These are phyloP conservation scores for Sturnus vulgaris DNA, from an alignment of 2,113 vertebrate genomes.

Conservation along the genomic window DNA sequence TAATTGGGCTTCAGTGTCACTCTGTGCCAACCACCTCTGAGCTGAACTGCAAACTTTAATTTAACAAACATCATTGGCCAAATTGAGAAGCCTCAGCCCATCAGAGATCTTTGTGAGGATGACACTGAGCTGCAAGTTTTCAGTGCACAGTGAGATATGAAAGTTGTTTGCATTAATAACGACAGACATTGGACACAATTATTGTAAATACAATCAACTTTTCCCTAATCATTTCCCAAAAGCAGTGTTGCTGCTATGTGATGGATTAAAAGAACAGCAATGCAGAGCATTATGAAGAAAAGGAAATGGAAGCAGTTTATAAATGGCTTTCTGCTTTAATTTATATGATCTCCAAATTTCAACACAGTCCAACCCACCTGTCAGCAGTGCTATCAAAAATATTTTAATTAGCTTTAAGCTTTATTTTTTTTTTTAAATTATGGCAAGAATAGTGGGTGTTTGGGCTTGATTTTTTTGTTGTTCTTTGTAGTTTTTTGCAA, in stretches of 20 bases:
- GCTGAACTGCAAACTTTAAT: constrained; percentile 1
- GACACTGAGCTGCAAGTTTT: neutral
- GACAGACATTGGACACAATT: neutral
- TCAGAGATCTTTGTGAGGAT: neutral
- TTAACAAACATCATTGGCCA: neutral
- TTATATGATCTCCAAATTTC: neutral
- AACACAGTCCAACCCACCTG: neutral
- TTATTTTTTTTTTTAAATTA: neutral
- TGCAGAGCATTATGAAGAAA: neutral
- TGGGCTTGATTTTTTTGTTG: rapidly evolving
- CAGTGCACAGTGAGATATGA: neutral
- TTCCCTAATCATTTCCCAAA: neutral
- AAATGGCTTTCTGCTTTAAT: neutral
- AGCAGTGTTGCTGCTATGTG: rapidly evolving
- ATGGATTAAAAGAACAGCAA: neutral
- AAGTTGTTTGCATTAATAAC: neutral
- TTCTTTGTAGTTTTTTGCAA: neutral
- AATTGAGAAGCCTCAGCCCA: neutral
- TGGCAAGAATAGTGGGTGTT: neutral
- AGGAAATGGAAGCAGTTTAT: neutral
- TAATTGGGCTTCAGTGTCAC: constrained; percentile 52
- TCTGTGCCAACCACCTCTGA: neutral
- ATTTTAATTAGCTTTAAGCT: neutral
- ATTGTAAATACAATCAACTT: neutral
- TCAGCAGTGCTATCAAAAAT: neutral